Conservation (phyloP, 2,113 vertebrate genomes). For the Anolis sagrei region DNA sequence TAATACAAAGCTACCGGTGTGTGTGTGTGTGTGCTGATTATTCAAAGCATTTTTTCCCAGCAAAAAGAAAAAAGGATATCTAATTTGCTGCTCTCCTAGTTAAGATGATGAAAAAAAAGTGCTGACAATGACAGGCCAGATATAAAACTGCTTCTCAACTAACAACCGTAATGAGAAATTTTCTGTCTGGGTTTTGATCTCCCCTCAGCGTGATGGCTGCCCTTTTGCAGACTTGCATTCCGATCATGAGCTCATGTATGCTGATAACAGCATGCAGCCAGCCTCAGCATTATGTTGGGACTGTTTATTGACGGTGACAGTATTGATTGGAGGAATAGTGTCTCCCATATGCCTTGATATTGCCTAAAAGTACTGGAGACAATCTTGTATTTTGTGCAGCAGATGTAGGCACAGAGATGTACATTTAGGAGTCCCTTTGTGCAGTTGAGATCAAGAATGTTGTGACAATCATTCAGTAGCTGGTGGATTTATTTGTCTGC, state of each 20-base stretch:
- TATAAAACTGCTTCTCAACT: conserved; percentile 7
- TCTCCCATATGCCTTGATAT: neutral
- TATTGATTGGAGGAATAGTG: conserved; percentile 1
- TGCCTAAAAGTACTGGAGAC: conserved; percentile 24
- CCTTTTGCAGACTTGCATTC: conserved; percentile 26
- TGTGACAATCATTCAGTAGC: neutral
- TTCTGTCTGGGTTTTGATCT: conserved; percentile 45
- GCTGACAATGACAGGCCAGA: neutral
- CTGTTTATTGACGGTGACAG: neutral
- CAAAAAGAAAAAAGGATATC: neutral
- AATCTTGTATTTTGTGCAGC: neutral
- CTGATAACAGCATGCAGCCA: conserved; percentile 24
- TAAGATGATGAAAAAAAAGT: conserved; percentile 11
- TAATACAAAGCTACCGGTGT: conserved; percentile 27
- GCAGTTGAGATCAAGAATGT: neutral
- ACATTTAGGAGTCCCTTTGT: conserved; percentile 1
- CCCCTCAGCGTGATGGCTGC: conserved; percentile 4
- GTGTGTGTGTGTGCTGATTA: no score
- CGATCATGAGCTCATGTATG: neutral
- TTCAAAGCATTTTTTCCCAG: neutral
- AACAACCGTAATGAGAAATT: conserved; percentile 44
- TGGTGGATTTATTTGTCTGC: neutral
- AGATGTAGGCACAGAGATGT: neutral
- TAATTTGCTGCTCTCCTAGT: conserved; percentile 21
- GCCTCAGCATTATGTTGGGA: neutral